These are phyloP conservation scores for Choreutis nemorana DNA, from an alignment of 2,888 invertebrate species.

Conservation along the genomic window DNA sequence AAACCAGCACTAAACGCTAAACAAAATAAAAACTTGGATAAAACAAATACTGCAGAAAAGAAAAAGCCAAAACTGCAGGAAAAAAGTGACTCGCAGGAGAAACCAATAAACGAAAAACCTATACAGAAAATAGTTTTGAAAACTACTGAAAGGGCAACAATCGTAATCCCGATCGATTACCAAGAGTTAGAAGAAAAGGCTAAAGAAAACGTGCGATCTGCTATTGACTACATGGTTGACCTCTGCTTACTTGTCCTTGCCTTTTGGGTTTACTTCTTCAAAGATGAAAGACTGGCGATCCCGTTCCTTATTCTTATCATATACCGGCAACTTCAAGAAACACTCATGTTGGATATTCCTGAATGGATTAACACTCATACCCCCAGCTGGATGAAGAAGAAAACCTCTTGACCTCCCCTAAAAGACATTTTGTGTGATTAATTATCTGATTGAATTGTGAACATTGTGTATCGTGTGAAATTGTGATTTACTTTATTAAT, in stretches of 20 bases:
- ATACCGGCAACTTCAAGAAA: constrained; percentile 78
- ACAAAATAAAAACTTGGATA: constrained; percentile 13
- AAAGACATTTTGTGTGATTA: constrained; percentile 48
- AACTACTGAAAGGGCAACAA: constrained; percentile 50
- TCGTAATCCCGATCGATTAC: constrained; percentile 56
- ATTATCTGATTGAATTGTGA: constrained; percentile 40
- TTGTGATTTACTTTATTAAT: constrained; percentile 38
- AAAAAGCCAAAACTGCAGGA: constrained; percentile 15
- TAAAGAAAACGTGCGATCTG: constrained; percentile 72
- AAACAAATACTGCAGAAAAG: too few species aligned
- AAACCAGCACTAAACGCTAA: constrained; percentile 9
- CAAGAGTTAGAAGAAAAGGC: constrained; percentile 69
- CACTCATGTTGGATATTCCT: constrained; percentile 66
- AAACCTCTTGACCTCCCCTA: constrained; percentile 47
- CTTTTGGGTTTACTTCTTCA: constrained; percentile 83
- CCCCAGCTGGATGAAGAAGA: constrained; percentile 49
- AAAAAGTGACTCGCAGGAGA: too few species aligned
- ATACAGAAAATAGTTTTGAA: constrained; percentile 38
- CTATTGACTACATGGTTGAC: constrained; percentile 77
- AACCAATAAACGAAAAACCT: constrained; percentile 25
- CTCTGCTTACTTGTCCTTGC: constrained; percentile 77
- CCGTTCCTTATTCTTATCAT: constrained; percentile 80
- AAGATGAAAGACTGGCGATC: constrained; percentile 80
- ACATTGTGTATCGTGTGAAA: constrained; percentile 47
- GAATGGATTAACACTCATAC: constrained; percentile 57